Conservation (phyloP, 2,888 invertebrate species). For the Iselma pallidipennis region DNA sequence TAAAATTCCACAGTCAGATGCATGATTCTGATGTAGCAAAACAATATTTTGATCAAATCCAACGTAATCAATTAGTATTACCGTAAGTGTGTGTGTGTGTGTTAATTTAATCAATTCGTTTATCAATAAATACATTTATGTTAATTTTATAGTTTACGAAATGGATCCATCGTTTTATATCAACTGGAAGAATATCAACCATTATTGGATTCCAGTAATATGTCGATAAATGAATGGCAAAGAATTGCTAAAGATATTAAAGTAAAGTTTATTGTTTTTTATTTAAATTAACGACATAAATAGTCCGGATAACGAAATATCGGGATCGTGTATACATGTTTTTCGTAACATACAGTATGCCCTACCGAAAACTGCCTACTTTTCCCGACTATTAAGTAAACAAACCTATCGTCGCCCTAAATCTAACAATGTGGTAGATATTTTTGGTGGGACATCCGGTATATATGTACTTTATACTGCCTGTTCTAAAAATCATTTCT, state of each 20-base stretch:
- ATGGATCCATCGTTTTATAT: conserved; percentile 65
- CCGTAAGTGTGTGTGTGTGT: conserved; percentile 36
- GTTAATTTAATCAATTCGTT: background rate
- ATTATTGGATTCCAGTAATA: conserved; percentile 90
- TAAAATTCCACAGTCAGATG: conserved; percentile 79
- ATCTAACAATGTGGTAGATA: too few species aligned
- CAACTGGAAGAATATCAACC: conserved; percentile 83
- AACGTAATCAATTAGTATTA: conserved; percentile 47
- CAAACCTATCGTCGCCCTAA: too few species aligned
- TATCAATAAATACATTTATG: conserved; percentile 2
- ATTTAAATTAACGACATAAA: background rate
- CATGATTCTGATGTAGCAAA: conserved; percentile 77
- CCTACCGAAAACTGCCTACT: too few species aligned
- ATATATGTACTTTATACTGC: too few species aligned
- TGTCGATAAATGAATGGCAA: conserved; percentile 90
- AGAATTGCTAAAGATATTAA: conserved; percentile 84
- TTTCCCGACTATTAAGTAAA: too few species aligned
- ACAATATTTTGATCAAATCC: conserved; percentile 59
- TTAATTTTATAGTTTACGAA: background rate
- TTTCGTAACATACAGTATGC: background rate
- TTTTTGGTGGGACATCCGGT: too few species aligned
- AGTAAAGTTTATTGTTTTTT: conserved; percentile 57
- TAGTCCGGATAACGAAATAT: background rate
- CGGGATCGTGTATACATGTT: background rate
- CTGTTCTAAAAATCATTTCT: too few species aligned